A percentile compares a stretch with the other conserved stretches of the same genome.
phyloP scores from a whole-genome alignment of 2,888 invertebrate species.

The Troides aeacus region DNA sequence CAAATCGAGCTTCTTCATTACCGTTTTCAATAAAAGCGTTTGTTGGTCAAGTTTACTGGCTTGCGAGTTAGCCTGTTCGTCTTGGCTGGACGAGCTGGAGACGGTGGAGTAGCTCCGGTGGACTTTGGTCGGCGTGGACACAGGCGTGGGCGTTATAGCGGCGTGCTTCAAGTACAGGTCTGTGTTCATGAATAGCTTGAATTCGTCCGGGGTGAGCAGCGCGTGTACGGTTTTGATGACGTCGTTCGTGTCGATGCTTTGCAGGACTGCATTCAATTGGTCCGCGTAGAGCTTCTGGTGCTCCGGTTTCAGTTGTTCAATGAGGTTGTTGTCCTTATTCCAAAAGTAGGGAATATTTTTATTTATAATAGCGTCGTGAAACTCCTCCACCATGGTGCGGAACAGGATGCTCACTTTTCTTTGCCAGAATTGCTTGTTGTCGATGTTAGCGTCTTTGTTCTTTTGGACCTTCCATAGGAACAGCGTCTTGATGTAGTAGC shows the following conservation, averaged over 20 bases:
- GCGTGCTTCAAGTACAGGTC: conserved; percentile 51
- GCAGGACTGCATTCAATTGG: conserved; percentile 59
- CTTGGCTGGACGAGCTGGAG: neutral
- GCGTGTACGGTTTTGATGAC: conserved; percentile 48
- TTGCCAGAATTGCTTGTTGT: conserved; percentile 59
- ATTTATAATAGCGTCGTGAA: conserved; percentile 48
- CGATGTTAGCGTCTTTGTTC: conserved; percentile 26
- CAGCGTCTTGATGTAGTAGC: conserved; percentile 81
- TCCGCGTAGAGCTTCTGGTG: conserved; percentile 53
- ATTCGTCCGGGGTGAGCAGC: conserved; percentile 52
- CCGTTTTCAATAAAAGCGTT: conserved; percentile 36
- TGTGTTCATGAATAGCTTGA: conserved; percentile 49
- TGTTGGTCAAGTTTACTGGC: neutral
- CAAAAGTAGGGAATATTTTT: conserved; percentile 64
- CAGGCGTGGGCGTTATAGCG: neutral
- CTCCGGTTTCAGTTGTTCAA: conserved; percentile 52
- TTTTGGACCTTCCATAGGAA: conserved; percentile 67
- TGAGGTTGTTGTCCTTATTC: conserved; percentile 60
- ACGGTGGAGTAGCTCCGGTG: neutral
- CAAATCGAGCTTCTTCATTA: conserved; percentile 44
- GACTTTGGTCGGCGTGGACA: neutral
- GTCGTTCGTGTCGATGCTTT: conserved; percentile 55
- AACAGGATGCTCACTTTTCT: conserved; percentile 54
- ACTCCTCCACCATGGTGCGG: conserved; percentile 56
- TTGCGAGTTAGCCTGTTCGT: neutral